Base-by-base conservation (phyloP, 2,113 vertebrate species). In the Nettapus auritus region DNA sequence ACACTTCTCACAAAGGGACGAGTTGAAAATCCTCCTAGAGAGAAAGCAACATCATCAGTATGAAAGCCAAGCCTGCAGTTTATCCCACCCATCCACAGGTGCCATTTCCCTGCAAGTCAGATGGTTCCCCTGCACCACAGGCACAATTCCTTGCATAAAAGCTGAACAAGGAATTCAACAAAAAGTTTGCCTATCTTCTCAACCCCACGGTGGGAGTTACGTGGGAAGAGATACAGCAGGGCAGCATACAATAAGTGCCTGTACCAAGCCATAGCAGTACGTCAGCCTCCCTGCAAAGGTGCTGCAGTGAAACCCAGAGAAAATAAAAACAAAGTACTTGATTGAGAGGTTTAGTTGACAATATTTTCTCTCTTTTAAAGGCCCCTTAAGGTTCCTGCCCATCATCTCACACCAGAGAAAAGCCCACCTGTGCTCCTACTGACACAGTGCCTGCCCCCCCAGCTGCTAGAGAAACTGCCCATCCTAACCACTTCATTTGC, bases 1-100 rank as follows among this genome's bases (percentile, higher is more conserved):
- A 99, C 99, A 48, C 99, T 99, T 90, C 99, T 98, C 79, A 99
- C 99, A 40, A 99, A 99, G 0, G 99, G 99, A 3, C 99, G 99
- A 19, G 99, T 98, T 3, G 99, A 99, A 97, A 99, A 99, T 46
- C 99, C 99, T 92, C 99, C 99, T 99, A 52, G 71, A 59, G 60
- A 56, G 33, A 52, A 17, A 93, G 60, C 3, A 18, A 60, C 17
- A 82, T 14, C 20, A 22, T 83, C 42, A 62, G 31, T 6, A 9
- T 1, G 9, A 50, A 53, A 73, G 44, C 31, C 29, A 48, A 77
- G 74, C 36, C 73, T n/a, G 46, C 22, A 0, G 8, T 29, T 70
- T n/a, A 33, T 8, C 48, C 52, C 57, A 44, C 29, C 68, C 68
- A 74, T 2, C 22, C 53, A 36, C 40, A 22, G 52, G 31, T 0